These are phyloP conservation scores for Euglossa dilemma DNA, from an alignment of 1,140 invertebrate genomes.

Conservation along the genomic window DNA sequence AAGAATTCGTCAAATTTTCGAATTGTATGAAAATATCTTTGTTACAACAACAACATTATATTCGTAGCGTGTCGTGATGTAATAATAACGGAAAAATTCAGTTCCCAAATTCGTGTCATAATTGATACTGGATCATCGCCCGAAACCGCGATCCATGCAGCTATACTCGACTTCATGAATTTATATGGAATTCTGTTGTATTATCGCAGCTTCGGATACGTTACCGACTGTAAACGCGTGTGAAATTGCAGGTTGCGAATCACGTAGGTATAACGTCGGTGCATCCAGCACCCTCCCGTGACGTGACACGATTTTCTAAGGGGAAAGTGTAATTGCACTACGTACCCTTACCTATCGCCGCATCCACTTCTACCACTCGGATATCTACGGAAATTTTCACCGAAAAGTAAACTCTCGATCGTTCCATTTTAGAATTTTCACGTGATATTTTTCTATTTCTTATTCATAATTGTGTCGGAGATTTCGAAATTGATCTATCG, in stretches of 20 bases:
- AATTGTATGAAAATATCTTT: too few species aligned
- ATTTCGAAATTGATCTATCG: too few species aligned
- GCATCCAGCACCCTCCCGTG: conserved; percentile 40
- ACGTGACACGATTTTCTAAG: conserved; percentile 56
- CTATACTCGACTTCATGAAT: conserved; percentile 23
- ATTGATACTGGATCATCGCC: background rate
- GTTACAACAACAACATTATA: too few species aligned
- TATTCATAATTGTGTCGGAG: too few species aligned
- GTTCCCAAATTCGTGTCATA: background rate
- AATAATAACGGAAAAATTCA: background rate
- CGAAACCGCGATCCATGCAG: background rate
- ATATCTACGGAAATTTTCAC: background rate
- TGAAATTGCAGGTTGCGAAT: conserved; percentile 46
- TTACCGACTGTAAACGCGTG: conserved; percentile 33
- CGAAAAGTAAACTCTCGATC: background rate
- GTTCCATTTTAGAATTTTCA: background rate
- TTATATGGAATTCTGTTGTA: conserved; percentile 22
- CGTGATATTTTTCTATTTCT: too few species aligned
- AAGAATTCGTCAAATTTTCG: too few species aligned
- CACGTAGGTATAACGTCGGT: conserved; percentile 36
- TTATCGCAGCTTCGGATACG: conserved; percentile 22
- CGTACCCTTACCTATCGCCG: conserved; percentile 43
- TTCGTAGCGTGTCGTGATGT: too few species aligned
- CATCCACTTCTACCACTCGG: background rate
- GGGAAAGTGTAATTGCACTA: conserved; percentile 51